A percentile compares a stretch with the other conserved stretches of the same genome.
phyloP scores from a whole-genome alignment of 1,140 invertebrate genomes.

The Plutomurus gul region DNA sequence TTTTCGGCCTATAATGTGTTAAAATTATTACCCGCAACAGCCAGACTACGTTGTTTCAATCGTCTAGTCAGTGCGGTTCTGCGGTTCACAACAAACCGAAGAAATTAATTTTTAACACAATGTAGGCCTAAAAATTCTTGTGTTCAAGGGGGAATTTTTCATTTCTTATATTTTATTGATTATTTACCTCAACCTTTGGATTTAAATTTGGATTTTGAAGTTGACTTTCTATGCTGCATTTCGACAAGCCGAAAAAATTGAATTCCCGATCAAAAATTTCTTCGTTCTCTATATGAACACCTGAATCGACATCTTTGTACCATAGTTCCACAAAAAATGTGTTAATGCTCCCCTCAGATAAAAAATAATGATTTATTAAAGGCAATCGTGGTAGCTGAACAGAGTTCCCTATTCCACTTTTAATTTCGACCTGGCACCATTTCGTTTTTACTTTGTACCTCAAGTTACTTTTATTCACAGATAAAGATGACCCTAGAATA shows the following conservation, averaged over 20 bases:
- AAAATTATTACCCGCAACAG: too few species aligned
- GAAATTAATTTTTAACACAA: background rate
- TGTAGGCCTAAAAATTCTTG: too few species aligned
- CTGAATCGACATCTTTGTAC: background rate
- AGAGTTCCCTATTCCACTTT: background rate
- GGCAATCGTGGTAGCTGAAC: slow-evolving; percentile 4
- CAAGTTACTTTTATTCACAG: background rate
- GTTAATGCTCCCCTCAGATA: background rate
- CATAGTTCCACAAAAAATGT: background rate
- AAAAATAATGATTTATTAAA: background rate
- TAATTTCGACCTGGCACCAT: background rate
- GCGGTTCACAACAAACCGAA: too few species aligned
- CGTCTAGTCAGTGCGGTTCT: too few species aligned
- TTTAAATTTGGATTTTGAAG: background rate
- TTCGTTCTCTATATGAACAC: background rate
- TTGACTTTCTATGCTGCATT: background rate
- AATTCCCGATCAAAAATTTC: too few species aligned
- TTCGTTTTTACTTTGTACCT: slow-evolving; percentile 9
- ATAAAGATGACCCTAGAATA: background rate
- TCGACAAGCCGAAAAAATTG: background rate
- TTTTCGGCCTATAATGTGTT: too few species aligned
- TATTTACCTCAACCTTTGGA: background rate
- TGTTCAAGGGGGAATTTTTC: too few species aligned
- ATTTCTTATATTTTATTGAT: too few species aligned
- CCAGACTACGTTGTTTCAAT: too few species aligned